Evolutionary conservation across 2,113 vertebrate species (phyloP).

Genomic region (Perca flavescens): DNA sequence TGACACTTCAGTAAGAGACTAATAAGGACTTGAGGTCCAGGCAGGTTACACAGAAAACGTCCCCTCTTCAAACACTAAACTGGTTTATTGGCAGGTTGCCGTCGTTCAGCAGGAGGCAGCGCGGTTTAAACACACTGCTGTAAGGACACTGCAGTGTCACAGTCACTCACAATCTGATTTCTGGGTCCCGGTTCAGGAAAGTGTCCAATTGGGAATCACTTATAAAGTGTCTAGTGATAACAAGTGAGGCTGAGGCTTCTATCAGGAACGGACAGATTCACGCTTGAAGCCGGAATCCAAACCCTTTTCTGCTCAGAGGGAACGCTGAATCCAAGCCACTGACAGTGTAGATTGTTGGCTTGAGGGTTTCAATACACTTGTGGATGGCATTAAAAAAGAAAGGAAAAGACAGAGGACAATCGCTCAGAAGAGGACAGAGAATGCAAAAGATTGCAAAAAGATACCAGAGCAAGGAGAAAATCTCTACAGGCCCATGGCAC

Average conservation of each 20-base stretch:
- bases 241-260: slow-evolving; percentile 62
- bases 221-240: slow-evolving; percentile 74
- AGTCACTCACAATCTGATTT: slow-evolving; percentile 68
- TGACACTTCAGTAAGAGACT: slow-evolving; percentile 42
- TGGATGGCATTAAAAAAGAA: slow-evolving; percentile 8
- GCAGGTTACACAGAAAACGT: slow-evolving; percentile 13
- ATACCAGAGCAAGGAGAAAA: not conserved
- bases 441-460: not conserved
- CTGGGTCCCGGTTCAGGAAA: slow-evolving; percentile 61
- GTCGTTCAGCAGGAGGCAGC: slow-evolving; percentile 48
- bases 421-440: slow-evolving; percentile 10
- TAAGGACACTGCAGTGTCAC: slow-evolving; percentile 60
- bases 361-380: not conserved
- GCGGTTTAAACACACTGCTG: slow-evolving; percentile 46
- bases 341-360: not conserved
- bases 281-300: slow-evolving; percentile 38
- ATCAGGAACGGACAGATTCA: slow-evolving; percentile 59
- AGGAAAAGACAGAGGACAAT: not conserved
- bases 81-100: slow-evolving; percentile 64
- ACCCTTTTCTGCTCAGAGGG: slow-evolving; percentile 18
- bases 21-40: slow-evolving; percentile 47
- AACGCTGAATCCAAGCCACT: slow-evolving; percentile 20
- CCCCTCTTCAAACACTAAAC: slow-evolving; percentile 58
- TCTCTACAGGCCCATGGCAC: not conserved
- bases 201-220: slow-evolving; percentile 74